These are phyloP conservation scores for Probosciger aterrimus DNA, from an alignment of 2,113 vertebrate species.

Conservation along the genomic window DNA sequence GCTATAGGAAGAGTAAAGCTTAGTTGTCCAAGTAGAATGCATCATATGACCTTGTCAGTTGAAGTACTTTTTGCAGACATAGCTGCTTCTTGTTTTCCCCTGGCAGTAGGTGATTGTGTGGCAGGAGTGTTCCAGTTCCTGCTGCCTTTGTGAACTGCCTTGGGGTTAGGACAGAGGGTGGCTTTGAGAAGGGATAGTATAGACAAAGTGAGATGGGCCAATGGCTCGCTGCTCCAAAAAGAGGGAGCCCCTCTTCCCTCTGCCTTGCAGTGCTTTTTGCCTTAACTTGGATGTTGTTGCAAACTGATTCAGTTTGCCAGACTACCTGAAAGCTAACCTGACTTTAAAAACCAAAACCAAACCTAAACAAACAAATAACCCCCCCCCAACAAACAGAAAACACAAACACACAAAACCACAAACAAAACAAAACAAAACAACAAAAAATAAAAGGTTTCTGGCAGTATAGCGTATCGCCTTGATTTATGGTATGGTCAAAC, in stretches of 20 bases:
- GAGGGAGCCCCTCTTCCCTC: not conserved
- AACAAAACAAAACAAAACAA: not conserved
- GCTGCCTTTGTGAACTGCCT: not conserved
- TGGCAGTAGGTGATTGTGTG: no score
- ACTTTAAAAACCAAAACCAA: not conserved
- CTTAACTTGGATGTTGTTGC: not conserved
- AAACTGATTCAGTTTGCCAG: not conserved
- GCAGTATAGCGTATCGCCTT: fast-evolving
- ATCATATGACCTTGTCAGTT: not conserved
- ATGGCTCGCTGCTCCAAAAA: fast-evolving
- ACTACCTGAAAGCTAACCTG: not conserved
- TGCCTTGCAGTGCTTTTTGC: not conserved
- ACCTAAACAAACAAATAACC: not conserved
- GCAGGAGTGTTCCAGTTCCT: not conserved
- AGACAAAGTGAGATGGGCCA: not conserved
- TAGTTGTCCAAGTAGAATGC: no score
- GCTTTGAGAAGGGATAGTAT: no score
- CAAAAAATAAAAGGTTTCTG: not conserved
- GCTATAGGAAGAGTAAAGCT: not conserved
- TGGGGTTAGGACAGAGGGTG: not conserved
- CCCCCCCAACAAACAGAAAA: not conserved
- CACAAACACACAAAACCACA: no score
- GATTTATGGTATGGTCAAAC: not conserved
- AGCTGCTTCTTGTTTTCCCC: not conserved
- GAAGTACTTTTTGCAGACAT: fast-evolving